A percentile compares a stretch with the other conserved stretches of the same genome.
Evolutionary conservation across 2,888 invertebrate species (phyloP).

Genomic region (Pseudococcus longispinus): DNA sequence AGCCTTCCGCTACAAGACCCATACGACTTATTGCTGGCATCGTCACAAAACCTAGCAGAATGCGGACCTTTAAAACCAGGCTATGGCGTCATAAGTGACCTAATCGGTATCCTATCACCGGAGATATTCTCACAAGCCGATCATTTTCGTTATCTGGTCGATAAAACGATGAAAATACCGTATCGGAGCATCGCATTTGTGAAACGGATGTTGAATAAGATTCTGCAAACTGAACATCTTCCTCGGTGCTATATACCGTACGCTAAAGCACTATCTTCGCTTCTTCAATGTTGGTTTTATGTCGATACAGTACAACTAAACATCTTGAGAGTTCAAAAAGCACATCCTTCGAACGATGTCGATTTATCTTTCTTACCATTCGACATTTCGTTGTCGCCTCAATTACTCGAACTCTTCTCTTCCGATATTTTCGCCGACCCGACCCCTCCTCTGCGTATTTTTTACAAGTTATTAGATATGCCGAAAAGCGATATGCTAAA

Average conservation of each 20-base stretch:
- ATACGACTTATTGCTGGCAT: too few relatives aligned
- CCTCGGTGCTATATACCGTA: neutral
- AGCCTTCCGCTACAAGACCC: too few relatives aligned
- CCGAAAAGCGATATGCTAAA: neutral
- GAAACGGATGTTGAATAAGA: too few relatives aligned
- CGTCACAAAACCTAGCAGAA: too few relatives aligned
- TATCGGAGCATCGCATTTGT: too few relatives aligned
- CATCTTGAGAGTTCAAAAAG: too few relatives aligned
- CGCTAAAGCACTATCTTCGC: neutral
- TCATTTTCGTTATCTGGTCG: neutral
- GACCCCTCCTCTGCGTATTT: neutral
- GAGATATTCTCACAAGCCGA: neutral
- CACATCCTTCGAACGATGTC: neutral
- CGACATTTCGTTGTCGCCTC: neutral
- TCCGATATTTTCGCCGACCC: neutral
- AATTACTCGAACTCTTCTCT: neutral
- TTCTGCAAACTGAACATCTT: too few relatives aligned
- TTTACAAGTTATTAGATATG: neutral
- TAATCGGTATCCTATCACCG: neutral
- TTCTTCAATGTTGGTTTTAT: neutral
- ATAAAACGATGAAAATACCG: neutral
- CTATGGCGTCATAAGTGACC: too few relatives aligned
- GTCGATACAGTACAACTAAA: too few relatives aligned
- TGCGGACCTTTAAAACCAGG: too few relatives aligned
- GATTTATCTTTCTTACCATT: neutral